Conservation (phyloP, 2,113 vertebrate genomes). For the Stigmatopora nigra region DNA sequence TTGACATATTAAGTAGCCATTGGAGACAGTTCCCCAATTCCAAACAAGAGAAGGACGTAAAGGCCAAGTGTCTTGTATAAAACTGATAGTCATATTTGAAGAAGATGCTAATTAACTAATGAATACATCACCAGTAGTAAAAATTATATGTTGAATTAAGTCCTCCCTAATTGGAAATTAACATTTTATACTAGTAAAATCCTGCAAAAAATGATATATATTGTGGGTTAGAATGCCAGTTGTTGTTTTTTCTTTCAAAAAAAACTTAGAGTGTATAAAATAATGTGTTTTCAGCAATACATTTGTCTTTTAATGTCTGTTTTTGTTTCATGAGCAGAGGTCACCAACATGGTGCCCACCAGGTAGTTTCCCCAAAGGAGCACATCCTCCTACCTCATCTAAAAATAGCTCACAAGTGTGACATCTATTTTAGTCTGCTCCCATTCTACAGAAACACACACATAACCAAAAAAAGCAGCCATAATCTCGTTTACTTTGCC, state of each 20-base stretch:
- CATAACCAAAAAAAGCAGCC: background rate
- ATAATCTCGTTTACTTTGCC: background rate
- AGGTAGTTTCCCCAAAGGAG: background rate
- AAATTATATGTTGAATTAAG: background rate
- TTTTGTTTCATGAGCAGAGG: background rate
- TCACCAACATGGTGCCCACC: background rate
- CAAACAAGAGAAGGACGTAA: background rate
- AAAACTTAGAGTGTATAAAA: background rate
- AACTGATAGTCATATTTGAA: background rate
- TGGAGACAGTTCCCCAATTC: slow-evolving; percentile 21
- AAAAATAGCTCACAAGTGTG: background rate
- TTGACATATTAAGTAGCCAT: slow-evolving; percentile 25
- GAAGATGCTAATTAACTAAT: background rate
- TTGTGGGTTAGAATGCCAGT: no score
- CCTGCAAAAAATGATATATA: no score
- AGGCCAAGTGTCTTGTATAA: background rate
- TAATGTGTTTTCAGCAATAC: background rate
- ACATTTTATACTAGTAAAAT: no score
- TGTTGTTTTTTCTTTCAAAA: no score
- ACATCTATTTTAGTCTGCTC: background rate
- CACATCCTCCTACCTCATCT: background rate
- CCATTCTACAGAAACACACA: background rate
- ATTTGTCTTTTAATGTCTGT: background rate
- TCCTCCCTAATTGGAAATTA: no score
- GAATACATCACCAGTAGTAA: background rate